Base-by-base conservation (phyloP, 1,140 invertebrate genomes). In the Rhizoglyphus robini region DNA sequence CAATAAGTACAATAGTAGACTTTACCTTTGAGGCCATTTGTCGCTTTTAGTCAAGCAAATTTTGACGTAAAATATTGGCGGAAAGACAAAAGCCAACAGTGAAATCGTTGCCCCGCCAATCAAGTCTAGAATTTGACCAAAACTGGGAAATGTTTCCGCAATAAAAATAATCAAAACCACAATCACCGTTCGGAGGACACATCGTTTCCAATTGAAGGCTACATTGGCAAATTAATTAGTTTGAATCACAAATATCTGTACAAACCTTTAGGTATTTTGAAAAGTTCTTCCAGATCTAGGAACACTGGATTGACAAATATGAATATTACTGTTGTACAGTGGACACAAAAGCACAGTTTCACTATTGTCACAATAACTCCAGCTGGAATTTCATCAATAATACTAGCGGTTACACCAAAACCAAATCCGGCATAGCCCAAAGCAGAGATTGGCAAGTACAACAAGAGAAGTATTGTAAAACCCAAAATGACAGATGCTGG, bases 101-200 rank as follows among this genome's bases (percentile, higher is more conserved):
- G 88, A 88, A 0, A 88, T 86, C 0, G 87, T 90, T 0, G 92
- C 81, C 0, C 86, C 86, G 18, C 90, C 90, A 4, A 94, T 83
- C 3, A 95, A 76, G 30, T 88, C 83, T 83, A 95, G 87, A 2
- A 95, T 84, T n/a, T 89, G 78, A 67, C 91, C 89, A 73, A 94
- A 94, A 68, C 84, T 79, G 0, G 91, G 90, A 0, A 95, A 82
- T 2, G 84, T 82, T 76, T 90, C 86, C 0, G 83, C 88, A 3
- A 92, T 76, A 23, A 88, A 81, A 3, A 93, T 82, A 0, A 85
- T 84, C 1, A 86, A 66, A 0, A 82, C 78, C 18, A 90, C 80
- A 1, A 93, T 76, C 0, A 78, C 72, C 1, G 87, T 86, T 36
- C 91, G 79, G 20, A 88, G 74, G 0, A 86, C 73, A 61, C 86